Base-by-base conservation (phyloP, 2,888 invertebrate species). In the Prostheceraeus crozeri region DNA sequence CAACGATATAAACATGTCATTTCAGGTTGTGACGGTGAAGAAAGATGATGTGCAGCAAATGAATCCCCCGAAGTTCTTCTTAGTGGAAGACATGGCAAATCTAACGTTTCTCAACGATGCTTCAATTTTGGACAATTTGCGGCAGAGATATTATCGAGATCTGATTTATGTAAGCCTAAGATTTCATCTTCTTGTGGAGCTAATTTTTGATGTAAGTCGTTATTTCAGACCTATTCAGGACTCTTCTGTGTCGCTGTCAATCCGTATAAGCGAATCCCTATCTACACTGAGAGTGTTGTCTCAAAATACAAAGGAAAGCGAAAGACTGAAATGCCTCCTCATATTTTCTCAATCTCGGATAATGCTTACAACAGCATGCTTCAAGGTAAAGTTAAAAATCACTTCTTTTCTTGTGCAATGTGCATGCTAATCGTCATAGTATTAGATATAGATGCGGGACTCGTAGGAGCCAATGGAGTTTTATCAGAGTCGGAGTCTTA, bases 231-330 rank as follows among this genome's bases (percentile, higher is more conserved):
- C 76, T 98, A 98, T 81, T 98, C 98, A 75, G 98, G 98, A 80
- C 86, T 98, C 80, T 98, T 98, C 86, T 98, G 96, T 80, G 93
- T 98, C 79, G 94, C 94, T 79, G 93, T 98, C 85, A 98, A 98
- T 83, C 96, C 98, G 69, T 98, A 98, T 87, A 93, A 94, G 83
- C 86, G 96, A 76, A 91, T 87, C 83, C 96, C 96, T 73, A 96
- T 98, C 81, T 98, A 98, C 83, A 94, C 91, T 72, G 83, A 83
- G 79, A 85, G 90, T 80, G 90, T 93, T 76, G 91, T 96, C 78
- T 86, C 84, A 81, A 84, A 94, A 79, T 98, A 93, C 87, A 86
- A 91, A 82, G 94, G 96, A 81, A 94, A 90, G 83, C 88, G 96
- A 83, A 89, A 91, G 82, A 89, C 87, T 82, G 98, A 98, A 83